Evolutionary conservation across 2,888 invertebrate species (phyloP).

Genomic region (Drosophila greeni): DNA sequence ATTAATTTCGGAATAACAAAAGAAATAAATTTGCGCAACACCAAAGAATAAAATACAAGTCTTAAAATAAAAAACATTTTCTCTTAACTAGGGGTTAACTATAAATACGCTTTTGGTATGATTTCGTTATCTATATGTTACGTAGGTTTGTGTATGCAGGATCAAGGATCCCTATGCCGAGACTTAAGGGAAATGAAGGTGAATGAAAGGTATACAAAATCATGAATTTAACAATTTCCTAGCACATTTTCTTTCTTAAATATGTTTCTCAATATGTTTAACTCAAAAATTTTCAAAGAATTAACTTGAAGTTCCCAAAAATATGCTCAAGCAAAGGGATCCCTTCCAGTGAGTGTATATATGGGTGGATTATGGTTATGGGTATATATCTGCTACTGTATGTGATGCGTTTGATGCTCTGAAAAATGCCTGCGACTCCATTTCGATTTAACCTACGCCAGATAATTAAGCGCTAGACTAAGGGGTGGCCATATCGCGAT

Average conservation of each 20-base stretch:
- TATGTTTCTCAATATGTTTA: too few relatives aligned
- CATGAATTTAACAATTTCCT: not conserved
- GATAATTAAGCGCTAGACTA: slow-evolving; percentile 64
- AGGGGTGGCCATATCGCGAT: slow-evolving; percentile 79
- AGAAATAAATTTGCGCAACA: slow-evolving; percentile 13
- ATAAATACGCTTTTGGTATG: slow-evolving; percentile 66
- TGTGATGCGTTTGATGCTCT: slow-evolving; percentile 38
- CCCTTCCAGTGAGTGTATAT: slow-evolving; percentile 14
- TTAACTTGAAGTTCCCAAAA: not conserved
- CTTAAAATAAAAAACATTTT: slow-evolving; percentile 37
- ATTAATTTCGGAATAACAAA: slow-evolving; percentile 27
- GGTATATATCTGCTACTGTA: slow-evolving; percentile 33
- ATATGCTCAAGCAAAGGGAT: not conserved
- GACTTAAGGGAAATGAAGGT: not conserved
- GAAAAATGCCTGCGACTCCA: slow-evolving; percentile 39
- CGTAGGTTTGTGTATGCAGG: slow-evolving; percentile 36
- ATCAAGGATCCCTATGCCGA: not conserved
- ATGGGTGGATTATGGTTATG: slow-evolving; percentile 33
- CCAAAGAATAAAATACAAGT: slow-evolving; percentile 14
- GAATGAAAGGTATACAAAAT: not conserved
- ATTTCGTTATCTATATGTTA: slow-evolving; percentile 37
- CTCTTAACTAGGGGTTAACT: slow-evolving; percentile 36
- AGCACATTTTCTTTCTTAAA: too few relatives aligned
- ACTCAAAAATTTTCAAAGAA: not conserved
- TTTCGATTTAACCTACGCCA: slow-evolving; percentile 69